Conservation (phyloP, 2,888 invertebrate genomes). For the Drosophila eohydei region DNA sequence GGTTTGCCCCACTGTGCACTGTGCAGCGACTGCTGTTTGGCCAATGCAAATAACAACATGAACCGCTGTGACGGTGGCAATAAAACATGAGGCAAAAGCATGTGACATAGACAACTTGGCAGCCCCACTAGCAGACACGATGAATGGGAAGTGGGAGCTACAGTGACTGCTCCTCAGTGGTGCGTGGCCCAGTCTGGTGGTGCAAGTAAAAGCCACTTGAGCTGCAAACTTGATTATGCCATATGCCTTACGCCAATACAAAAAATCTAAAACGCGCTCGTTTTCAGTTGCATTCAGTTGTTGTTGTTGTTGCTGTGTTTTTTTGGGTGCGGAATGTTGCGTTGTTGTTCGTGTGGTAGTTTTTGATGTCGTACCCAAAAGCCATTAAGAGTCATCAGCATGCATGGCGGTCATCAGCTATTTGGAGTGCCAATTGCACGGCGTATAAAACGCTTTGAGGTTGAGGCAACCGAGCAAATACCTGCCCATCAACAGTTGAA, state of each 20-base stretch:
- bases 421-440: constrained; percentile 74
- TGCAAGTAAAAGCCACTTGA: constrained; percentile 35
- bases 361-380: constrained; percentile 33
- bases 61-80: constrained; percentile 43
- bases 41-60: constrained; percentile 60
- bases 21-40: constrained; percentile 42
- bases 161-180: constrained; percentile 39
- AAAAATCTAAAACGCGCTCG: constrained; percentile 49
- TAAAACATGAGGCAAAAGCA: constrained; percentile 60
- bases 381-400: constrained; percentile 76
- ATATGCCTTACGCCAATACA: constrained; percentile 63
- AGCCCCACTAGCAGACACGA: constrained; percentile 36
- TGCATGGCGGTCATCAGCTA: constrained; percentile 77
- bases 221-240: constrained; percentile 71
- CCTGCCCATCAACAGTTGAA: constrained; percentile 5
- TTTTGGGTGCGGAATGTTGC: constrained; percentile 60
- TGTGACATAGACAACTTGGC: constrained; percentile 77
- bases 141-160: constrained; percentile 7
- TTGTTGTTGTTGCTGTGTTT: constrained; percentile 14
- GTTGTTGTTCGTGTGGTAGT: constrained; percentile 44
- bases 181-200: constrained; percentile 41
- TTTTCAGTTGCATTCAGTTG: constrained; percentile 52
- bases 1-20: constrained; percentile 41
- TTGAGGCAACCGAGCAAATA: constrained; percentile 32
- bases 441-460: constrained; percentile 39